These are phyloP conservation scores for Catagonus wagneri DNA, from an alignment of 2,113 vertebrate genomes.

Conservation along the genomic window DNA sequence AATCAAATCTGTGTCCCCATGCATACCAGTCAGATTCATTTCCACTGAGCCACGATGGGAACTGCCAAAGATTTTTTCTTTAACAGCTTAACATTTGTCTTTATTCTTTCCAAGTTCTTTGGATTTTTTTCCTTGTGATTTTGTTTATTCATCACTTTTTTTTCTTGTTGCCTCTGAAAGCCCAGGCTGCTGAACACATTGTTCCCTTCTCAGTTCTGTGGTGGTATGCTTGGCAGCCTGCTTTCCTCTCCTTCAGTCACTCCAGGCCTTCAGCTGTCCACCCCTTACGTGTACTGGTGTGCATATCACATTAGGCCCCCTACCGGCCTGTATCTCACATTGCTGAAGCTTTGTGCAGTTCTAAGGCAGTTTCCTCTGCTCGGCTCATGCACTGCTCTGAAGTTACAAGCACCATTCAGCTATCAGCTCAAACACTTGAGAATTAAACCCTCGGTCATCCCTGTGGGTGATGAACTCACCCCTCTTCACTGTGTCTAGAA, in stretches of 20 bases:
- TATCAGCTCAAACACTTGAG: not conserved
- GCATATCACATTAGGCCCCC: rapidly evolving
- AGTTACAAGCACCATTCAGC: not conserved
- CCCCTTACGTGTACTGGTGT: rapidly evolving
- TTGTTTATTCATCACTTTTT: not conserved
- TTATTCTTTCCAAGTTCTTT: not conserved
- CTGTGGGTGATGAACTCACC: not conserved
- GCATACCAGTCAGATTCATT: too few relatives aligned
- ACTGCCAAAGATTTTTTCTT: not conserved
- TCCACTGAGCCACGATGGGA: too few relatives aligned
- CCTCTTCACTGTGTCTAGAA: not conserved
- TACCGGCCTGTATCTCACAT: rapidly evolving
- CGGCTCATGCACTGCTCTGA: not conserved
- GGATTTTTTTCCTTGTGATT: not conserved
- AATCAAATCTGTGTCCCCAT: too few relatives aligned
- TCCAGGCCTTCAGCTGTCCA: not conserved
- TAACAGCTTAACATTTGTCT: not conserved
- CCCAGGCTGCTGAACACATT: not conserved
- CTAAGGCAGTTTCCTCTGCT: rapidly evolving
- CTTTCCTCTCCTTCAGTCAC: not conserved
- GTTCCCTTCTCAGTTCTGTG: not conserved
- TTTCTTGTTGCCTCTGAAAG: not conserved
- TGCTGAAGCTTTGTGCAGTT: not conserved
- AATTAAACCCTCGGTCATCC: not conserved
- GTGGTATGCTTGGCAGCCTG: rapidly evolving